phyloP scores from a whole-genome alignment of 2,797 vertebrate species.

The Antrozous pallidus region DNA sequence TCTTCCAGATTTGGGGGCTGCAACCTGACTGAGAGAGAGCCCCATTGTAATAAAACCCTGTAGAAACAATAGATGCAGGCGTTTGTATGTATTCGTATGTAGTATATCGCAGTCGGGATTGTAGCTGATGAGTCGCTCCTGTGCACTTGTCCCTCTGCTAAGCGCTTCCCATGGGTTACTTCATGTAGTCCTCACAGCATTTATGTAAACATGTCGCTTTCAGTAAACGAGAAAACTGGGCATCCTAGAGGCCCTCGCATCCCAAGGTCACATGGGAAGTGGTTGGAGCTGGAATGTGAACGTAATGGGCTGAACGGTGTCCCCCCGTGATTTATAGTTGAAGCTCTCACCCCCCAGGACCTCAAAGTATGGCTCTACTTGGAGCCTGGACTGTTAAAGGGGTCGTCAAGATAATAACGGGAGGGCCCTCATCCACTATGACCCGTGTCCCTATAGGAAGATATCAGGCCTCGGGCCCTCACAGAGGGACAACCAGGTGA shows the following conservation, averaged over 20 bases:
- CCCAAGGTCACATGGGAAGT: not conserved
- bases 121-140: too few relatives aligned
- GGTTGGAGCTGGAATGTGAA: not conserved
- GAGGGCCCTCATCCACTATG: not conserved
- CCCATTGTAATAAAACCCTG: not conserved
- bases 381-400: not conserved
- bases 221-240: not conserved
- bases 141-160: not conserved
- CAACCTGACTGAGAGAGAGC: not conserved
- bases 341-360: not conserved
- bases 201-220: not conserved
- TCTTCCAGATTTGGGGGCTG: not conserved
- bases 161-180: not conserved
- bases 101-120: not conserved
- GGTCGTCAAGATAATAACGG: not conserved
- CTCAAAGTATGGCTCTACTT: not conserved
- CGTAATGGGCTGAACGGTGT: not conserved
- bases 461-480: not conserved
- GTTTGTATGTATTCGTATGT: not conserved
- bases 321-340: not conserved
- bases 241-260: not conserved
- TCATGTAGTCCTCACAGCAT: not conserved
- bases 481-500: accelerated
- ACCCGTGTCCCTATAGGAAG: not conserved
- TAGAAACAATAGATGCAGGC: not conserved